Evolutionary conservation across 1,140 invertebrate genomes (phyloP).

Genomic region (Bombus balteatus): DNA sequence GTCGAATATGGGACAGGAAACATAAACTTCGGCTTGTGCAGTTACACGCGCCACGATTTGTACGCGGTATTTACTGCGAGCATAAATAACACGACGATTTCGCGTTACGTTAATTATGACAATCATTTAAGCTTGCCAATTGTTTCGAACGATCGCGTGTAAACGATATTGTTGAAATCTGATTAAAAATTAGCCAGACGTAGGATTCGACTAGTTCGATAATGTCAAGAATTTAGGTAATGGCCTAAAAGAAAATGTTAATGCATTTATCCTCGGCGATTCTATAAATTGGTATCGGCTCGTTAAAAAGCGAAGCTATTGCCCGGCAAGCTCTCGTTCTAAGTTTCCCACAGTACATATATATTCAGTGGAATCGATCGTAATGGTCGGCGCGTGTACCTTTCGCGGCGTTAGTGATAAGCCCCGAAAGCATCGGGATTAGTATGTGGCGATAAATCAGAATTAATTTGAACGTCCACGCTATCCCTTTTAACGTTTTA

Average conservation of each 20-base stretch:
- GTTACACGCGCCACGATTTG: conserved; percentile 23
- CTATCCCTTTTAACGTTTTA: conserved; percentile 71
- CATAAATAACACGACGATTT: conserved; percentile 43
- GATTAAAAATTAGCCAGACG: not conserved
- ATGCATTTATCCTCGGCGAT: not conserved
- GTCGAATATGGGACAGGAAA: conserved; percentile 35
- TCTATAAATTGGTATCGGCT: not conserved
- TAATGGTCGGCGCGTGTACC: conserved; percentile 18
- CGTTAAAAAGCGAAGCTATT: not conserved
- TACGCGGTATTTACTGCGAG: conserved; percentile 14
- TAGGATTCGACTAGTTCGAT: not conserved
- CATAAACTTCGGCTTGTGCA: conserved; percentile 44
- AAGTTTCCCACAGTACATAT: not conserved
- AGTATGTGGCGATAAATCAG: conserved; percentile 73
- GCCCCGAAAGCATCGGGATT: conserved; percentile 61
- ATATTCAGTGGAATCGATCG: conserved; percentile 28
- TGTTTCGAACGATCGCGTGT: not conserved
- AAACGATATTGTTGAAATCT: not conserved
- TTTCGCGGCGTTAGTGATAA: conserved; percentile 33
- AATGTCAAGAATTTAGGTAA: no score
- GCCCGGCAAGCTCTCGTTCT: not conserved
- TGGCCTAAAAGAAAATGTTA: no score
- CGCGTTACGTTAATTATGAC: conserved; percentile 44
- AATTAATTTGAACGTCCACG: conserved; percentile 74
- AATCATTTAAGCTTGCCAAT: conserved; percentile 21